Evolutionary conservation across 2,888 invertebrate species (phyloP).

Genomic region (Coenonympha arcania): DNA sequence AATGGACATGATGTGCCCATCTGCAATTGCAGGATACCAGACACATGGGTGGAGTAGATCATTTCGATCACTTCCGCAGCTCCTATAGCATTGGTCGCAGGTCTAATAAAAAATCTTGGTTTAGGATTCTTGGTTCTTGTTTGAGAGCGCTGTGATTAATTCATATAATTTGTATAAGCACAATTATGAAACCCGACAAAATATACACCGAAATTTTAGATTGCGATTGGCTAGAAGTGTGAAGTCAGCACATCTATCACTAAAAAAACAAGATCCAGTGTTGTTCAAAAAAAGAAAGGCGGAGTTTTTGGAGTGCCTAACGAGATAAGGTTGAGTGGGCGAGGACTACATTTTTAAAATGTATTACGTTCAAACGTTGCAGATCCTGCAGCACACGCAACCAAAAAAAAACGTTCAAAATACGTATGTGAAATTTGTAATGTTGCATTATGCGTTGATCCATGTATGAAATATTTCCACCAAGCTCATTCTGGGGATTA

Average conservation of each 20-base stretch:
- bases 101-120: conserved; percentile 35
- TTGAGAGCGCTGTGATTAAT: conserved; percentile 31
- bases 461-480: conserved; percentile 8
- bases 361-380: conserved; percentile 13
- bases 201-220: conserved; percentile 27
- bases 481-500: not conserved
- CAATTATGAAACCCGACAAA: conserved; percentile 13
- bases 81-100: conserved; percentile 36
- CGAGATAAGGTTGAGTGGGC: conserved; percentile 13
- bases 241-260: conserved; percentile 1
- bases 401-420: conserved; percentile 15
- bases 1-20: conserved; percentile 34
- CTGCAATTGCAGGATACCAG: conserved; percentile 36
- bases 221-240: conserved; percentile 24
- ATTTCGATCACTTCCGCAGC: conserved; percentile 37
- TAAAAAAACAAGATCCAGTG: conserved; percentile 13
- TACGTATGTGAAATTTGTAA: conserved; percentile 14
- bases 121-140: conserved; percentile 35
- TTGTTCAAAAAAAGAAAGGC: conserved; percentile 27
- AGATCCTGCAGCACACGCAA: conserved; percentile 14
- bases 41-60: conserved; percentile 39
- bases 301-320: conserved; percentile 24
- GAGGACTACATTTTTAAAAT: conserved; percentile 5
- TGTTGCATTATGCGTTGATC: conserved; percentile 9
- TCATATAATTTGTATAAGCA: conserved; percentile 29